Percentiles rank a stretch among this genome's conserved stretches.
Evolutionary conservation across 2,113 vertebrate genomes (phyloP).

Genomic region (Ptilonorhynchus violaceus): DNA sequence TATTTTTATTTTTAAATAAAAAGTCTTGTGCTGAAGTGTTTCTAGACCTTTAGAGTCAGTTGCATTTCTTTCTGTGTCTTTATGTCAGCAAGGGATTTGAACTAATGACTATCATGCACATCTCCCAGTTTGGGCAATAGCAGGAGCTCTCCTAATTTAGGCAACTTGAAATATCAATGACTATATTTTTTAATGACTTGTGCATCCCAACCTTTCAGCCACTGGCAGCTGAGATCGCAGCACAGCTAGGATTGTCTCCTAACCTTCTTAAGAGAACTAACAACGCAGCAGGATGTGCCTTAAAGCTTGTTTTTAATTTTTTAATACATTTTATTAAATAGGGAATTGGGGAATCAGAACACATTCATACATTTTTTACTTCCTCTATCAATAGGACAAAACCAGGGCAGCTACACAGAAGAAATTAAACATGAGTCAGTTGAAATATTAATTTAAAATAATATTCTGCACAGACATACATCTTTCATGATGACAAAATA

Average conservation of each 20-base stretch:
- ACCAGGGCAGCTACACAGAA: background rate
- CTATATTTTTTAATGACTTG: conserved; percentile 15
- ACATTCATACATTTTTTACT: background rate
- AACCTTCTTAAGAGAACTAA: conserved; percentile 30
- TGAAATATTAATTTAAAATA: conserved; percentile 26
- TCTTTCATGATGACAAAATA: background rate
- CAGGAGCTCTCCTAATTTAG: background rate
- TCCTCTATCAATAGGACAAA: conserved; percentile 8
- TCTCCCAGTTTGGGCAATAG: background rate
- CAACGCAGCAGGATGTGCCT: background rate
- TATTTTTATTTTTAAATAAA: background rate
- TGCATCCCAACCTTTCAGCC: background rate
- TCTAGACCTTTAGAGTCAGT: background rate
- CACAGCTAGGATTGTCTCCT: conserved; percentile 17
- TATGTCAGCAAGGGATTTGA: background rate
- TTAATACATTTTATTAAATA: conserved; percentile 31
- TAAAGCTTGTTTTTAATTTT: conserved; percentile 38
- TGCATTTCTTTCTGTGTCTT: background rate
- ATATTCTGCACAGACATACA: background rate
- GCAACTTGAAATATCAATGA: background rate
- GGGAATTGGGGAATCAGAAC: conserved; percentile 32
- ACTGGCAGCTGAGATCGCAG: background rate
- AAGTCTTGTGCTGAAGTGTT: background rate
- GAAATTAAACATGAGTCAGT: background rate
- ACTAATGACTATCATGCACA: background rate